Evolutionary conservation across 2,888 invertebrate genomes (phyloP), one percentile per base, ranked within the genome.

Genomic region (Synergus itoensis): DNA sequence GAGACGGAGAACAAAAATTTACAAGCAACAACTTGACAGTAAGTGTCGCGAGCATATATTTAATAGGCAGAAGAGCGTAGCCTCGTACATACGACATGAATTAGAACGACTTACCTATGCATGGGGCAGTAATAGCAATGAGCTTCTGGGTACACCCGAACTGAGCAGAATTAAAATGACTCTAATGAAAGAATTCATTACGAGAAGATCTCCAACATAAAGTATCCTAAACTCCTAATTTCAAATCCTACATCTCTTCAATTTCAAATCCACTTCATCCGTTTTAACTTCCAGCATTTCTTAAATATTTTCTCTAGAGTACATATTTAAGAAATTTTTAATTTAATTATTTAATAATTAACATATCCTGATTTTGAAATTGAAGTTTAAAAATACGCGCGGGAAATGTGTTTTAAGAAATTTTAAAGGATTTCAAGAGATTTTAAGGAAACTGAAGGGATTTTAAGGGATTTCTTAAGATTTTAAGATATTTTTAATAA

Each of bases 71-170:
- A 79, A 67, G 77, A 78, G 80, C 82, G 79, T 81, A 63, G 64
- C 79, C 81, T 83, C 81, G 81, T 79, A 63, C 43, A 28, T 75
- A 83, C 84, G 84, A 81, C 85, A 83, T 85, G 85, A 87, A 87
- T 87, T 86, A 85, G 84, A 86, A 86, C 86, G 83, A 85, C 84
- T 77, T 75, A 81, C 76, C 79, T 40, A 73, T 69, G 67, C 82
- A 84, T 84, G 84, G 83, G 84, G 82, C 84, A 81, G 83, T 82
- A 85, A 87, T 86, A 85, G 82, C 83, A 84, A 86, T 85, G 84
- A 86, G 84, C 77, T 73, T 73, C 73, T 73, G 73, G 73, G 73
- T 73, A 73, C 53, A 73, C 73, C 53, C 73, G 73, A 73, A 73
- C 73, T 73, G 73, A 73, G 53, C 53, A 73, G 73, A 73, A 73